Percentiles rank a stretch among this genome's conserved stretches.
These are phyloP conservation scores for Ibycter americanus DNA, from an alignment of 2,797 vertebrate genomes.

Conservation along the genomic window DNA sequence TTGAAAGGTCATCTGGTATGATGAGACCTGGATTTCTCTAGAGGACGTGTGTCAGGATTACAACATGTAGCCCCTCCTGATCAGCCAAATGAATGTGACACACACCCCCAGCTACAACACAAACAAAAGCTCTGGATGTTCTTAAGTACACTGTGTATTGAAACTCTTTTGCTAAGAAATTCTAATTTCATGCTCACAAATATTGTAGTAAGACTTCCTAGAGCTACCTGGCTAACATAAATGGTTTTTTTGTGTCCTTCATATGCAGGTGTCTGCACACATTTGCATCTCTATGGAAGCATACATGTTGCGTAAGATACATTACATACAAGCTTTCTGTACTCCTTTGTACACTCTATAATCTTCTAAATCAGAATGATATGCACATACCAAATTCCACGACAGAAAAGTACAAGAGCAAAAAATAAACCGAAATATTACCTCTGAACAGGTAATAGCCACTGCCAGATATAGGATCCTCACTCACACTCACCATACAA, in stretches of 20 bases:
- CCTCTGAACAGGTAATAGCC: not conserved
- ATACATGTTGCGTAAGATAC: not conserved
- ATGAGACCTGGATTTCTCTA: not conserved
- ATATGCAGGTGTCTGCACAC: not conserved
- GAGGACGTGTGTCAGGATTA: not conserved
- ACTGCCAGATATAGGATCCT: not conserved
- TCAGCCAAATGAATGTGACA: not conserved
- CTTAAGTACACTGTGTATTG: not conserved
- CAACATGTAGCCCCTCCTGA: not conserved
- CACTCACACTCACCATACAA: not conserved
- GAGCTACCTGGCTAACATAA: not conserved
- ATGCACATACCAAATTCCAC: not conserved
- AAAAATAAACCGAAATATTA: not conserved
- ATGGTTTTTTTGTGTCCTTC: not conserved
- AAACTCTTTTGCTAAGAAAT: not conserved
- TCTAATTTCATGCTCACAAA: not conserved
- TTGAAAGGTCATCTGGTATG: not conserved
- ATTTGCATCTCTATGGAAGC: not conserved
- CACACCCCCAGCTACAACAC: not conserved
- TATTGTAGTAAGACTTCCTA: not conserved
- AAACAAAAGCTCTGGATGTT: not conserved
- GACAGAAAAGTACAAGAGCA: not conserved
- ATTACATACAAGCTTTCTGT: not conserved
- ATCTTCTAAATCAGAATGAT: not conserved
- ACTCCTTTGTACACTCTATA: not conserved